Evolutionary conservation across 2,113 vertebrate species (phyloP).

Genomic region (Phalacrocorax carbo): DNA sequence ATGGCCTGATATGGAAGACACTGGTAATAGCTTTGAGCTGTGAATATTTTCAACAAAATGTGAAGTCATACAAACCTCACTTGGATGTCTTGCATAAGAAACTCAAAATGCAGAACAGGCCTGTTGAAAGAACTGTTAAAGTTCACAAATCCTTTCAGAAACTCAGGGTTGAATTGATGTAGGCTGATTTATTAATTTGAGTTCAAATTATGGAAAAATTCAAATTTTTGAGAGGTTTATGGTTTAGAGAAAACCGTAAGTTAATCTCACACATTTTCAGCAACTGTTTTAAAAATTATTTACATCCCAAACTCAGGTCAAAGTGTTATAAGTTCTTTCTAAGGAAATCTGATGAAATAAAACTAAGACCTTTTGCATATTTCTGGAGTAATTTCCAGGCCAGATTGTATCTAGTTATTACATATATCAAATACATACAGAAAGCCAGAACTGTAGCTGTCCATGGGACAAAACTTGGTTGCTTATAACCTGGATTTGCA

Average conservation of each 20-base stretch:
- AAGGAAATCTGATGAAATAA: background rate
- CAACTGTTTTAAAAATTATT: background rate
- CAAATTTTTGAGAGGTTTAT: background rate
- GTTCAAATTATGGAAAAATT: background rate
- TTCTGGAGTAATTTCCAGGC: background rate
- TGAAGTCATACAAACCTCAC: constrained; percentile 36
- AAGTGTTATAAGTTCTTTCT: background rate
- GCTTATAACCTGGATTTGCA: background rate
- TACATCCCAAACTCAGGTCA: background rate
- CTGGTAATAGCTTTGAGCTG: constrained; percentile 40
- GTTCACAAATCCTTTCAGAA: constrained; percentile 17
- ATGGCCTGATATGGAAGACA: constrained; percentile 37
- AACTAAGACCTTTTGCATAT: background rate
- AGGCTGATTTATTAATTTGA: background rate
- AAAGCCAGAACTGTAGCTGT: background rate
- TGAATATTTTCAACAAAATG: constrained; percentile 35
- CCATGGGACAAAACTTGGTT: background rate
- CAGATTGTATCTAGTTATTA: background rate
- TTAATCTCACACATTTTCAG: background rate
- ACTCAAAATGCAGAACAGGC: constrained; percentile 13
- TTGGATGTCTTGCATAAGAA: background rate
- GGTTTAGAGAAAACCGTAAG: background rate
- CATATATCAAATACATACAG: background rate
- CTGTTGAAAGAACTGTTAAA: background rate
- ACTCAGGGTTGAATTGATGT: background rate